These are phyloP conservation scores for Drosophila subsilvestris DNA, from an alignment of 2,888 invertebrate genomes.

Conservation along the genomic window DNA sequence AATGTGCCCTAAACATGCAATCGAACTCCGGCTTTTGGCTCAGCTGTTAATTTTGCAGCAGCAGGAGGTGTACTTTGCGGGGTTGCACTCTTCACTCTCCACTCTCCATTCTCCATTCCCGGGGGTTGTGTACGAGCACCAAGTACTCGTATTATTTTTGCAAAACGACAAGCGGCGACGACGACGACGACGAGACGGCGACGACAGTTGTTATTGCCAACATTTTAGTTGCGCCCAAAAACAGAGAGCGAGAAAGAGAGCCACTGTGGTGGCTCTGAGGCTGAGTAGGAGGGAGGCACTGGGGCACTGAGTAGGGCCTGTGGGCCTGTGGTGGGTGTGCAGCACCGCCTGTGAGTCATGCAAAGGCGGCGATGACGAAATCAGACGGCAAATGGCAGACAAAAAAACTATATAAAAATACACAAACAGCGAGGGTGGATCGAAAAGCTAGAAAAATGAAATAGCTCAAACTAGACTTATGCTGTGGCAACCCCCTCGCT, in stretches of 20 bases:
- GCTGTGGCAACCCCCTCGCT: constrained; percentile 1
- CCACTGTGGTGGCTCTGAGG: too few species aligned
- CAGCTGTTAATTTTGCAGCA: constrained; percentile 70
- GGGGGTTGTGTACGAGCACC: constrained; percentile 8
- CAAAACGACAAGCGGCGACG: constrained; percentile 31
- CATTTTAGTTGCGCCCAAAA: constrained; percentile 50
- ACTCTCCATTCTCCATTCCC: too few species aligned
- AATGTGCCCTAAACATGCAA: constrained; percentile 64
- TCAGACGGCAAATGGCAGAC: constrained; percentile 50
- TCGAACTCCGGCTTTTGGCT: constrained; percentile 60
- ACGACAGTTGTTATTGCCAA: constrained; percentile 71
- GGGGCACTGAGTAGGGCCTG: too few species aligned
- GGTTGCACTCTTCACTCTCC: constrained; percentile 25
- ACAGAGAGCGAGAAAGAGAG: not conserved
- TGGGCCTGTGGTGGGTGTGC: not conserved
- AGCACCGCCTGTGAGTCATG: constrained; percentile 58
- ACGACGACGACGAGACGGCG: constrained; percentile 45
- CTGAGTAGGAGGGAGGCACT: constrained; percentile 1
- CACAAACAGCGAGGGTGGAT: constrained; percentile 42
- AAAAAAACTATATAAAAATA: constrained; percentile 41
- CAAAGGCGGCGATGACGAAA: constrained; percentile 62
- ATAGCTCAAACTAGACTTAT: not conserved
- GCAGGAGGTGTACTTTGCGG: not conserved
- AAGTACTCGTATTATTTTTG: constrained; percentile 17
- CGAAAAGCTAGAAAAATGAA: too few species aligned